These are phyloP conservation scores for Pitta sordida DNA, from an alignment of 2,113 vertebrate genomes.

Conservation along the genomic window DNA sequence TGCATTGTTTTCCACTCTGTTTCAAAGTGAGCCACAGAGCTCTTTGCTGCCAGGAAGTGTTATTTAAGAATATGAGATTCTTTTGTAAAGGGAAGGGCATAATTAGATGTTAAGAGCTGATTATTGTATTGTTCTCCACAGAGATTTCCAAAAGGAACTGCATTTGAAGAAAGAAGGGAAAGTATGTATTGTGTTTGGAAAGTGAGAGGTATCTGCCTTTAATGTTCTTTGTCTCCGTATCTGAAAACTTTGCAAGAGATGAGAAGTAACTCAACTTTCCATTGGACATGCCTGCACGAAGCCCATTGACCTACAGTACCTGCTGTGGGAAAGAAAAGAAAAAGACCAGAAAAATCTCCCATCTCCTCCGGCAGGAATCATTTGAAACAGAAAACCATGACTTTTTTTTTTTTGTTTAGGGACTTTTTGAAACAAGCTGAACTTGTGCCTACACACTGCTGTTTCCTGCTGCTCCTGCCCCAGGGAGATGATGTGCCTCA, in stretches of 20 bases:
- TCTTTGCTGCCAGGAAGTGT: constrained; percentile 38
- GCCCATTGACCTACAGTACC: background rate
- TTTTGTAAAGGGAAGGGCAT: constrained; percentile 38
- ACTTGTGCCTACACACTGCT: background rate
- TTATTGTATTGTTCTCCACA: constrained; percentile 46
- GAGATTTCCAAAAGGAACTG: constrained; percentile 15
- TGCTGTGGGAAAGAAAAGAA: background rate
- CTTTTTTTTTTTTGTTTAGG: background rate
- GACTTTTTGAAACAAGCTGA: background rate
- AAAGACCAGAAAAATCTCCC: background rate
- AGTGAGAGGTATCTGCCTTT: constrained; percentile 30
- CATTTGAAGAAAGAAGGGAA: constrained; percentile 39
- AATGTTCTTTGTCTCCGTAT: background rate
- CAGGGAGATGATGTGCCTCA: background rate
- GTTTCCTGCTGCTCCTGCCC: background rate
- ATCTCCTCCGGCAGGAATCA: background rate
- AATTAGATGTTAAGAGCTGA: constrained; percentile 38
- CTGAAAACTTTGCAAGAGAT: background rate
- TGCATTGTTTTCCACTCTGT: constrained; percentile 38
- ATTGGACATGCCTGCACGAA: background rate
- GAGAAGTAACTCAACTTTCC: background rate
- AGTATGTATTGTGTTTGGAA: constrained; percentile 18
- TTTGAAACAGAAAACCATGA: background rate
- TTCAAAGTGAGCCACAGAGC: constrained; percentile 21
- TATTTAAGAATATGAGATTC: constrained; percentile 51